phyloP scores from a whole-genome alignment of 2,113 vertebrate genomes.

The Crotophaga sulcirostris region DNA sequence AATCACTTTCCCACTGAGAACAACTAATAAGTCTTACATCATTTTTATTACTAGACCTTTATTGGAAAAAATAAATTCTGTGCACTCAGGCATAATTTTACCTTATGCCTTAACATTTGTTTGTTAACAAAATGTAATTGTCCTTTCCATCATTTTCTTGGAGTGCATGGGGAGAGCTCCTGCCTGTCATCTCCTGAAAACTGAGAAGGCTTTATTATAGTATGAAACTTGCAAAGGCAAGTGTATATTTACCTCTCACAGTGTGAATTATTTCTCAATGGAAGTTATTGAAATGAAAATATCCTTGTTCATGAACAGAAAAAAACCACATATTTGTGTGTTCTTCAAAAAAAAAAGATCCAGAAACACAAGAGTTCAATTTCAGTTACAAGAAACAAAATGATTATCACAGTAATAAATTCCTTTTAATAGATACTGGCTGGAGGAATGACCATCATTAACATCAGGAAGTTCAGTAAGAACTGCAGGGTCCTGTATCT shows the following conservation, averaged over 20 bases:
- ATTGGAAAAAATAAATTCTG: constrained; percentile 40
- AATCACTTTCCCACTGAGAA: constrained; percentile 39
- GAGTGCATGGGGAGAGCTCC: neutral
- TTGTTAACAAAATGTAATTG: constrained; percentile 45
- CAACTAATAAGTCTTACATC: constrained; percentile 40
- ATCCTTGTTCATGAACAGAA: neutral
- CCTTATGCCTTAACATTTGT: constrained; percentile 37
- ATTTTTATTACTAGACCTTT: constrained; percentile 45
- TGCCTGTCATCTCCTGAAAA: neutral
- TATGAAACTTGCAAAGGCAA: neutral
- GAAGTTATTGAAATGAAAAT: neutral
- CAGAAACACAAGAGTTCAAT: neutral
- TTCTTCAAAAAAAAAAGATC: neutral
- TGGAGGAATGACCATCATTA: neutral
- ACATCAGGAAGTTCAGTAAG: neutral
- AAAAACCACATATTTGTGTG: neutral
- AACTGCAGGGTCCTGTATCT: neutral
- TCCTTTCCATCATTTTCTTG: constrained; percentile 21
- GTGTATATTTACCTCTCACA: neutral
- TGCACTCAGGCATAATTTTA: constrained; percentile 35
- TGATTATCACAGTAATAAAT: neutral
- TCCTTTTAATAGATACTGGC: neutral
- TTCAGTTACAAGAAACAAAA: neutral
- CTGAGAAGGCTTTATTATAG: neutral
- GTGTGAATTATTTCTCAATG: neutral